Percentiles rank a stretch among this genome's conserved stretches.
Evolutionary conservation across 2,797 vertebrate genomes (phyloP).

Genomic region (Jordanella pulchra): DNA sequence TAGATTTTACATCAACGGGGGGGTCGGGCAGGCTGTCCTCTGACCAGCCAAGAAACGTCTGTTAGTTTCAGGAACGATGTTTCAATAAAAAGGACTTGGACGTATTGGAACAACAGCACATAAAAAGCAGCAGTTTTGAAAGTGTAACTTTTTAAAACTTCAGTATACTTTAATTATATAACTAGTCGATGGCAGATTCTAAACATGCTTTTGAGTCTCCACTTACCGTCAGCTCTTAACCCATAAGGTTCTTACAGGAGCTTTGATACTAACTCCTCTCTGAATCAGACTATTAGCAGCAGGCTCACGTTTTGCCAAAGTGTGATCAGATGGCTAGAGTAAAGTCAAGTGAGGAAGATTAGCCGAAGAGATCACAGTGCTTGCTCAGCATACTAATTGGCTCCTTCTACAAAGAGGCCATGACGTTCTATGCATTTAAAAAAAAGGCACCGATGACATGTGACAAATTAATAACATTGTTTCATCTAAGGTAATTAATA

Average conservation of each 20-base stretch:
- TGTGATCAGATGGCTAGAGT: conserved; percentile 72
- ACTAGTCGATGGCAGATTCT: not conserved
- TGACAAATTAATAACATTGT: conserved; percentile 29
- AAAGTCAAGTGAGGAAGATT: conserved; percentile 70
- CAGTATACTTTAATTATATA: not conserved
- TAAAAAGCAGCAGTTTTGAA: not conserved
- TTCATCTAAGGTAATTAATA: conserved; percentile 14
- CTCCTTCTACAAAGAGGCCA: conserved; percentile 19
- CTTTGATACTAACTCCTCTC: conserved; percentile 57
- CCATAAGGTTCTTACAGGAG: conserved; percentile 25
- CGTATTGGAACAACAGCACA: not conserved
- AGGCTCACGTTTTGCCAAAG: conserved; percentile 62
- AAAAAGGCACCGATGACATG: conserved; percentile 37
- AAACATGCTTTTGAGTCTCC: not conserved
- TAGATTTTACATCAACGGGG: not conserved
- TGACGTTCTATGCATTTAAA: conserved; percentile 14
- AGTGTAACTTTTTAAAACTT: no score
- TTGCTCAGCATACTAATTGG: conserved; percentile 55
- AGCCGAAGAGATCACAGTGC: conserved; percentile 54
- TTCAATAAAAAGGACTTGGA: not conserved
- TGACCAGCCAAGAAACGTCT: not conserved
- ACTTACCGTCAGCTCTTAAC: conserved; percentile 29
- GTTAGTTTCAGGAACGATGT: no score
- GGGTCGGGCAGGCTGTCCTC: no score
- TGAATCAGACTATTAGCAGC: conserved; percentile 60